Conservation (phyloP, 2,888 invertebrate species). For the Dryomyza anilis region DNA sequence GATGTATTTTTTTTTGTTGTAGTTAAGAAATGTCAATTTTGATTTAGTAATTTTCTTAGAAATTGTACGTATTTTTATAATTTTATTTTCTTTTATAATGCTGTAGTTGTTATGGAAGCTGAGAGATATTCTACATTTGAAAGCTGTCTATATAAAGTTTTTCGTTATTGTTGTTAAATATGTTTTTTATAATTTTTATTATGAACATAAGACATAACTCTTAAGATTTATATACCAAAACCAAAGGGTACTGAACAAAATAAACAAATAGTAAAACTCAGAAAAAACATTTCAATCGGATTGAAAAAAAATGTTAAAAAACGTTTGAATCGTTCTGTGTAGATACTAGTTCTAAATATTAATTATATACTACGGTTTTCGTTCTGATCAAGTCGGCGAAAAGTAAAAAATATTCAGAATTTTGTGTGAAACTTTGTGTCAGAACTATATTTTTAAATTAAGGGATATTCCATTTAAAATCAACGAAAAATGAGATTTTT, state of each 20-base stretch:
- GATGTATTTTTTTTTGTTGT: not conserved
- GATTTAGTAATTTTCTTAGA: not conserved
- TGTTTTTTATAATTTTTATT: not conserved
- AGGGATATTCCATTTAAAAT: too few relatives aligned
- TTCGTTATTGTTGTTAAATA: too few relatives aligned
- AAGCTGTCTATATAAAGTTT: too few relatives aligned
- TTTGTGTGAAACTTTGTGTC: too few relatives aligned
- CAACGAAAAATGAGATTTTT: too few relatives aligned
- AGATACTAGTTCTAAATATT: too few relatives aligned
- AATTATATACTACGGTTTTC: too few relatives aligned
- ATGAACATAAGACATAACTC: not conserved
- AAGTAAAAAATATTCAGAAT: too few relatives aligned
- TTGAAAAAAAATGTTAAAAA: not conserved
- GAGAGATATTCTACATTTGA: slow-evolving; percentile 12
- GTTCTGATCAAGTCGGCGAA: too few relatives aligned
- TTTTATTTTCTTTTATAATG: not conserved
- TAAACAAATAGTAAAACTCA: not conserved
- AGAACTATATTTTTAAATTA: too few relatives aligned
- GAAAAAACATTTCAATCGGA: not conserved
- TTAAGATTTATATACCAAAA: not conserved
- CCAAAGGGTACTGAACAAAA: not conserved
- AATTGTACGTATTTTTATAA: slow-evolving; percentile 1
- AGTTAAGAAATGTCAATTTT: not conserved
- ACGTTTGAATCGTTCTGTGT: too few relatives aligned
- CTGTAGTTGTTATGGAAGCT: slow-evolving; percentile 11